These are phyloP conservation scores for Ganaspis sp. DNA, from an alignment of 1,140 invertebrate species.

Conservation along the genomic window DNA sequence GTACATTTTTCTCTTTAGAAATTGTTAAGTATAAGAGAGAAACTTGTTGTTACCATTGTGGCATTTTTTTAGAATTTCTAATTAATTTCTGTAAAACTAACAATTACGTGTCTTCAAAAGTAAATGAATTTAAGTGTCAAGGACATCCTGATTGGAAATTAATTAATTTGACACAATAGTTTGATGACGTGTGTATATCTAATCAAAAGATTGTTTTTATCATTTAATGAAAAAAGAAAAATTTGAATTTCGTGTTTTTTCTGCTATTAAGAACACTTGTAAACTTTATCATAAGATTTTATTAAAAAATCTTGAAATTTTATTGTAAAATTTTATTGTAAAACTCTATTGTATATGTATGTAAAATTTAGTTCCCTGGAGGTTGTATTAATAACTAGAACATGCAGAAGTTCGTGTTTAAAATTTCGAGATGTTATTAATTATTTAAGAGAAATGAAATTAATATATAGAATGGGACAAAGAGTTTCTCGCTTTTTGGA, in stretches of 20 bases:
- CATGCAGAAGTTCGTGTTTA: neutral
- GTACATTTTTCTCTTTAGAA: neutral
- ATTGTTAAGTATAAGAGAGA: neutral
- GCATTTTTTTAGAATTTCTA: too few relatives aligned
- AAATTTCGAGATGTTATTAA: neutral
- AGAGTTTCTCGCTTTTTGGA: constrained; percentile 3
- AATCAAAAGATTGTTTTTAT: neutral
- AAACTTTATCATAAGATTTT: too few relatives aligned
- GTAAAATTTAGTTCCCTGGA: too few relatives aligned
- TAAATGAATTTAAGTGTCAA: too few relatives aligned
- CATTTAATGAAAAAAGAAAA: neutral
- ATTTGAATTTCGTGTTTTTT: neutral
- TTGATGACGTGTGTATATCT: too few relatives aligned
- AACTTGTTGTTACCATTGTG: neutral
- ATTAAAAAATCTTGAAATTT: too few relatives aligned
- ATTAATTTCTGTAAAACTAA: too few relatives aligned
- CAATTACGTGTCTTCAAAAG: too few relatives aligned
- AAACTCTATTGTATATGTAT: too few relatives aligned
- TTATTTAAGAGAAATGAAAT: neutral
- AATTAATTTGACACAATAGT: too few relatives aligned
- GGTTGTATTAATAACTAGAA: neutral
- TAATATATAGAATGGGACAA: neutral
- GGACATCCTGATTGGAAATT: too few relatives aligned
- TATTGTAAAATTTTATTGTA: too few relatives aligned
- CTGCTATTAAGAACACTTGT: neutral